These are phyloP conservation scores for Mizuhopecten yessoensis DNA, from an alignment of 1,140 invertebrate genomes.

Conservation along the genomic window DNA sequence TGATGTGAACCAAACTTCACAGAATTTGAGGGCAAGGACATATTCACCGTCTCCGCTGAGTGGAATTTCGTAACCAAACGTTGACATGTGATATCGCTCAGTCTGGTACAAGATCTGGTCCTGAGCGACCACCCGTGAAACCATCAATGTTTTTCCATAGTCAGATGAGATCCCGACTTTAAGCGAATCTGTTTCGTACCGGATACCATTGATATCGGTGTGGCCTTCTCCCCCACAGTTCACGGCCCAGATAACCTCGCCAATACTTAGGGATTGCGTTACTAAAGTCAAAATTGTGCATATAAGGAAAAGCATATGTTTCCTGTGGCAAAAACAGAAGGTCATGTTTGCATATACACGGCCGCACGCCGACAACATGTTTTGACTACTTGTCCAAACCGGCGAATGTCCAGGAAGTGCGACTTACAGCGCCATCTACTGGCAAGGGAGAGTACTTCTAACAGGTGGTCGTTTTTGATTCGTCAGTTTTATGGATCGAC, in stretches of 20 bases:
- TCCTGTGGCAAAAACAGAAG: conserved; percentile 18
- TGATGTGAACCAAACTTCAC: conserved; percentile 84
- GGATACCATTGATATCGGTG: conserved; percentile 81
- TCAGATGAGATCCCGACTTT: conserved; percentile 80
- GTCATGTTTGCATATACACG: conserved; percentile 43
- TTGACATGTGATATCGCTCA: conserved; percentile 82
- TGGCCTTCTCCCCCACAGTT: conserved; percentile 82
- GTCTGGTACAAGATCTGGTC: conserved; percentile 83
- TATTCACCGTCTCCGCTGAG: conserved; percentile 82
- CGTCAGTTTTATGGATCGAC: background rate
- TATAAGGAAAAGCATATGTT: background rate
- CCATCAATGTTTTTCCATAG: conserved; percentile 82
- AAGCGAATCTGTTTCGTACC: conserved; percentile 79
- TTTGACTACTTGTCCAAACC: conserved; percentile 36
- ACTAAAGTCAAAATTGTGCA: conserved; percentile 53
- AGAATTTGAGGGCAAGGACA: conserved; percentile 83
- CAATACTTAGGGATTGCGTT: conserved; percentile 67
- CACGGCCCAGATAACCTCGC: conserved; percentile 82
- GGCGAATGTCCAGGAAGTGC: conserved; percentile 47
- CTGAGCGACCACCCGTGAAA: conserved; percentile 80
- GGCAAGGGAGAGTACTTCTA: conserved; percentile 1
- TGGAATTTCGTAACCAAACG: conserved; percentile 83
- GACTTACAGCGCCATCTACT: conserved; percentile 21
- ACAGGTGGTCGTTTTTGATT: conserved; percentile 30
- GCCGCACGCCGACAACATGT: background rate